Evolutionary conservation across 2,797 vertebrate species (phyloP).

Genomic region (Leptatherina wallacei): DNA sequence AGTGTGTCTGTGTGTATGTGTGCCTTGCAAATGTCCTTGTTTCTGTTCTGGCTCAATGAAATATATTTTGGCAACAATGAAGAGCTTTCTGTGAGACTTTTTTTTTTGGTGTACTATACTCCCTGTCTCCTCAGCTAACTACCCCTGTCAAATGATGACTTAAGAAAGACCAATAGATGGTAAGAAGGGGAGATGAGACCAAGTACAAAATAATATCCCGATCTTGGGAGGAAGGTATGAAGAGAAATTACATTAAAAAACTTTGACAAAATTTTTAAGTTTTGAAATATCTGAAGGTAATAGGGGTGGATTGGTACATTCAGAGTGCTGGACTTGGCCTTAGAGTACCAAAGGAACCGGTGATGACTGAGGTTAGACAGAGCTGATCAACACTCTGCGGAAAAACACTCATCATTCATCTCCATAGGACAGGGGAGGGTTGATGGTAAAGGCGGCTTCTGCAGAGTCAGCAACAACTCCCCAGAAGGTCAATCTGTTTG

Average conservation of each 20-base stretch:
- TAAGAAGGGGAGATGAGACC: slow-evolving; percentile 64
- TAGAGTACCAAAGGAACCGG: slow-evolving; percentile 61
- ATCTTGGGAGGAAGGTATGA: slow-evolving; percentile 68
- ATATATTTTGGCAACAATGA: slow-evolving; percentile 86
- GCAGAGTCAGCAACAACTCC: slow-evolving; percentile 65
- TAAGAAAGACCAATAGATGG: slow-evolving; percentile 63
- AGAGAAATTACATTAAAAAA: slow-evolving; percentile 71
- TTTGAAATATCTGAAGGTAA: slow-evolving; percentile 71
- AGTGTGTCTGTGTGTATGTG: slow-evolving; percentile 13
- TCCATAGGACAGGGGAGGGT: slow-evolving; percentile 49
- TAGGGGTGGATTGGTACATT: slow-evolving; percentile 78
- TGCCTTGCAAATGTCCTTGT: slow-evolving; percentile 74
- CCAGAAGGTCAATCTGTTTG: slow-evolving; percentile 68
- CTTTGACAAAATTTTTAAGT: slow-evolving; percentile 71
- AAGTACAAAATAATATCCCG: slow-evolving; percentile 74
- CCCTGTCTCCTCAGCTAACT: slow-evolving; percentile 74
- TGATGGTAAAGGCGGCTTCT: slow-evolving; percentile 69
- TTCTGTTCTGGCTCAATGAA: slow-evolving; percentile 86
- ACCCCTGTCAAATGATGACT: slow-evolving; percentile 75
- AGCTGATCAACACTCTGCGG: slow-evolving; percentile 46
- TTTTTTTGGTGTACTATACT: slow-evolving; percentile 72
- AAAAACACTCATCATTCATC: slow-evolving; percentile 61
- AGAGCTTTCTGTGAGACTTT: slow-evolving; percentile 80
- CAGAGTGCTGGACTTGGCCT: slow-evolving; percentile 83
- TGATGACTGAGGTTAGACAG: slow-evolving; percentile 36